Conservation (phyloP, 2,113 vertebrate genomes). For the Lampris megalopsis region DNA sequence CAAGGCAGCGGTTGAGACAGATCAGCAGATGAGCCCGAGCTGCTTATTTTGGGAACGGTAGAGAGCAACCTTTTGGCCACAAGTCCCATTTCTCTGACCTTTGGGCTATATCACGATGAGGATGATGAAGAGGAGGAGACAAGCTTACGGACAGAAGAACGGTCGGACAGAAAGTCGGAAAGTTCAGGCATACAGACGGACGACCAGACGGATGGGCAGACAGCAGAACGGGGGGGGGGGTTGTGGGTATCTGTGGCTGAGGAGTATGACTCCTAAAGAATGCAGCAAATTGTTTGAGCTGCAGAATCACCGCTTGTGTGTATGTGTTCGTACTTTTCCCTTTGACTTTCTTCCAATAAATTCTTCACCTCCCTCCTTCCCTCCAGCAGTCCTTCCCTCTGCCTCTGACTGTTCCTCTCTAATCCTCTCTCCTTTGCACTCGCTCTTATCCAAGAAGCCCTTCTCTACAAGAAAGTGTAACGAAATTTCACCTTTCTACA, state of each 20-base stretch:
- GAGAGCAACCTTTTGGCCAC: no score
- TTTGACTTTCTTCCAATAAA: slow-evolving; percentile 23
- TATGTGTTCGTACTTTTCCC: slow-evolving; percentile 27
- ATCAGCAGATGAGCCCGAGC: no score
- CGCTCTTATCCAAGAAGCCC: no score
- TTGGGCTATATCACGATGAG: no score
- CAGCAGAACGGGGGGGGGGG: background rate
- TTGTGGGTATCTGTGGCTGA: slow-evolving; percentile 3
- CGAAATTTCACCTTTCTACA: no score
- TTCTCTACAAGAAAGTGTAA: no score
- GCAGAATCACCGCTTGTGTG: slow-evolving; percentile 15
- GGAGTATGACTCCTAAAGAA: slow-evolving; percentile 41
- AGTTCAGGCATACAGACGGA: background rate
- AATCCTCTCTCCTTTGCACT: background rate
- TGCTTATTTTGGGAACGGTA: no score
- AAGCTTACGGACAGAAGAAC: background rate
- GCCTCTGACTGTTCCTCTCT: slow-evolving; percentile 1
- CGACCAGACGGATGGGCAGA: background rate
- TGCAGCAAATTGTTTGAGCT: slow-evolving; percentile 33
- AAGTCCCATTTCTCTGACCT: no score
- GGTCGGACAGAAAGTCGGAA: background rate
- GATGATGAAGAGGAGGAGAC: no score
- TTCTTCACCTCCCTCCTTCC: background rate
- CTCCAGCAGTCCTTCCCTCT: background rate
- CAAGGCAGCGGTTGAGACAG: no score